Evolutionary conservation across 2,888 invertebrate species (phyloP).

Genomic region (Cactoblastis cactorum): DNA sequence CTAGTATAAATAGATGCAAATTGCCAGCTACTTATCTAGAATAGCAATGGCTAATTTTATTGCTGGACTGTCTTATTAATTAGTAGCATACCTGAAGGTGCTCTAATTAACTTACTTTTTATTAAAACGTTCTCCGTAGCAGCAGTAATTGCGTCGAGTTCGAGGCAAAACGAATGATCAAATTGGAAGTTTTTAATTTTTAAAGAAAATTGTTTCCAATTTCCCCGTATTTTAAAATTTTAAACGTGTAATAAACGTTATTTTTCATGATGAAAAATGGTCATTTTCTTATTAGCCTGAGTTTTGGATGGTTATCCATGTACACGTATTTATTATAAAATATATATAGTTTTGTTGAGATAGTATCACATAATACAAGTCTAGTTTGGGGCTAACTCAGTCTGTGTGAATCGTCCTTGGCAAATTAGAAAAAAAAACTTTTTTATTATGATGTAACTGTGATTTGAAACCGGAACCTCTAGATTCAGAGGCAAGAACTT

Average conservation of each 20-base stretch:
- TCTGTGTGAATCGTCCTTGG: too few species aligned
- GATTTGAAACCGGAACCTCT: too few species aligned
- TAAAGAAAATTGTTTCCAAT: background rate
- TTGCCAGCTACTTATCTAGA: background rate
- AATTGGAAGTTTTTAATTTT: background rate
- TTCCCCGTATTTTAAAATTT: background rate
- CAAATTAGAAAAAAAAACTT: too few species aligned
- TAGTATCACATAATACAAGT: too few species aligned
- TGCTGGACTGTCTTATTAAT: conserved; percentile 2
- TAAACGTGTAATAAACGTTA: background rate
- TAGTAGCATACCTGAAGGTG: conserved; percentile 1
- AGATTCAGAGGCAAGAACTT: too few species aligned
- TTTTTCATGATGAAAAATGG: background rate
- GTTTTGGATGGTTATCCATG: too few species aligned
- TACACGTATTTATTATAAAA: too few species aligned
- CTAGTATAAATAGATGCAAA: background rate
- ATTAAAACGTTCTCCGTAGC: conserved; percentile 3
- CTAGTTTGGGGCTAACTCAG: too few species aligned
- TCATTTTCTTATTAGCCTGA: too few species aligned
- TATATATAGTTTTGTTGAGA: too few species aligned
- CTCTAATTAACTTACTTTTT: conserved; percentile 5
- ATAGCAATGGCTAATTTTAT: conserved; percentile 1
- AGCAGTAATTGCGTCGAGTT: background rate
- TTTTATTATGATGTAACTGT: too few species aligned
- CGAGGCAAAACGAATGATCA: background rate